A percentile compares a stretch with the other conserved stretches of the same genome.
Conservation (phyloP, 2,113 vertebrate species). For the Dinomys branickii region DNA sequence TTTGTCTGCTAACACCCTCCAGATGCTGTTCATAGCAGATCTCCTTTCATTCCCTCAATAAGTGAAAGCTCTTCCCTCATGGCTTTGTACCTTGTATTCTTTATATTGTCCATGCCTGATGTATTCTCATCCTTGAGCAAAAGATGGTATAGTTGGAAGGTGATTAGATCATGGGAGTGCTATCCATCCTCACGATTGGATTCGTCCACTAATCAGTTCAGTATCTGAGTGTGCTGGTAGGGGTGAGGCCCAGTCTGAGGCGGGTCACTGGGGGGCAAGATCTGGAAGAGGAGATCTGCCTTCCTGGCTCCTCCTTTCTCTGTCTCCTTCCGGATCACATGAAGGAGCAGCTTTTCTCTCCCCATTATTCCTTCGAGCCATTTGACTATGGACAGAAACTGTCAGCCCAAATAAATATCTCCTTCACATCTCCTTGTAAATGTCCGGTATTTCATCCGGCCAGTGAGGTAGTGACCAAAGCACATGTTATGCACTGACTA, state of each 20-base stretch:
- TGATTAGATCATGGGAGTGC: not conserved
- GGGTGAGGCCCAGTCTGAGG: too few species aligned
- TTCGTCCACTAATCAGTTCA: not conserved
- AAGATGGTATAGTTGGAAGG: not conserved
- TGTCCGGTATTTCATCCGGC: not conserved
- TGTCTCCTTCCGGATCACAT: too few species aligned
- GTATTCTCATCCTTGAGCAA: not conserved
- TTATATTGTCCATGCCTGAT: not conserved
- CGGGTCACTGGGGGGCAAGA: too few species aligned
- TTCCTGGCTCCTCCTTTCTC: too few species aligned
- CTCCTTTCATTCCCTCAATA: not conserved
- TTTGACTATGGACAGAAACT: not conserved
- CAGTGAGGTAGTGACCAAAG: not conserved
- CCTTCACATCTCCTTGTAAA: not conserved
- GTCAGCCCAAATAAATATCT: not conserved
- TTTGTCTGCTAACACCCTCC: not conserved
- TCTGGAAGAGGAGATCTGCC: too few species aligned
- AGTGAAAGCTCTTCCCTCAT: not conserved
- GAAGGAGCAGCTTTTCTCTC: too few species aligned
- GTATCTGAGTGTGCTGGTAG: too few species aligned
- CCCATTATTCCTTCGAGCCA: too few species aligned
- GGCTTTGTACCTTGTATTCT: not conserved
- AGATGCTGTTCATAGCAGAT: not conserved
- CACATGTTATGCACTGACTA: not conserved
- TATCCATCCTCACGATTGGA: too few species aligned